Base-by-base conservation (phyloP, 2,888 invertebrate species). In the Tholera decimalis region DNA sequence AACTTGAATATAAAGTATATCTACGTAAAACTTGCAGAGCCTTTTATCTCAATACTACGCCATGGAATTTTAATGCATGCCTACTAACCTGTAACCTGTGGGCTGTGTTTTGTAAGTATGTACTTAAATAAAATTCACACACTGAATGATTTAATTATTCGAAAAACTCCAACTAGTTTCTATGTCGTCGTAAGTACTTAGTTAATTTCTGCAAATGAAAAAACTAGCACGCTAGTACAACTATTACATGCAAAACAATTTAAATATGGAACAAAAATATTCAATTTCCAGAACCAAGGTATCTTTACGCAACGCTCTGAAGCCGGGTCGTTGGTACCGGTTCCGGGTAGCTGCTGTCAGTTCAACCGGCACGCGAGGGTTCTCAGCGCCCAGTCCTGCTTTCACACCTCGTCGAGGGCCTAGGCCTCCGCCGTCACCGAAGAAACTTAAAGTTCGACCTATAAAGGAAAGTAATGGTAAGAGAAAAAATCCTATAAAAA, bases 281-380 rank as follows among this genome's bases (percentile, higher is more conserved):
- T 70, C 0, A 77, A 63, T 84, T 71, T 39, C 60, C 79, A 96
- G 96, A 79, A 93, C 96, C 0, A 96, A 94, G 72, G 94, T 95
- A 2, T 93, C 96, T 1, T 88, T 97, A 13, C 96, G 95, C 24
- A 95, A 96, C 60, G 88, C 96, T 33, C 88, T 96, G 53, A 97
- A 96, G 83, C 97, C 97, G 0, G 98, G 97, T 4, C 96, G 97
- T 53, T 98, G 97, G 97, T 98, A 98, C 89, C 97, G 97, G 78
- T 97, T 98, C 85, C 95, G 98, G n/a, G 97, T 98, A 5, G 97
- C 98, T 0, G 97, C 98, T 0, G 96, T 98, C 3, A 97, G 97
- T 85, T 96, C 96, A 1, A 96, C 96, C 55, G 98, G 98, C 0
- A 97, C 97, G 5, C 93, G 96, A 69, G 98, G 98, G 11, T 98